Conservation (phyloP, 2,797 vertebrate genomes). For the Notolepis coatsorum region DNA sequence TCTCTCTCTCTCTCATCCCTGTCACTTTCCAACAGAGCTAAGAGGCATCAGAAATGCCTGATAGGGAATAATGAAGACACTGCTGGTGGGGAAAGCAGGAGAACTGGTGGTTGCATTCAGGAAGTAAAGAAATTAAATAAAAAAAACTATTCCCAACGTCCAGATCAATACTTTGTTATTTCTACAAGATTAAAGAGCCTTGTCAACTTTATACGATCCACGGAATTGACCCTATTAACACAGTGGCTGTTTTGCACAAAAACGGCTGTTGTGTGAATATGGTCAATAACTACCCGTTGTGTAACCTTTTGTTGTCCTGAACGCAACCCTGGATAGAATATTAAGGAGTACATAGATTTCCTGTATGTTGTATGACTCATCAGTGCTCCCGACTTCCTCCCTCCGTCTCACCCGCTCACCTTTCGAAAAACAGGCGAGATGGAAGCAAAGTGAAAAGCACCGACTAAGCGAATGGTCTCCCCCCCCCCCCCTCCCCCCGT, state of each 20-base stretch:
- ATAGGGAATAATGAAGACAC: conserved; percentile 8
- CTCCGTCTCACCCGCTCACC: conserved; percentile 17
- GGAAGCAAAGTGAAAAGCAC: conserved; percentile 50
- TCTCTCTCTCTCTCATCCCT: neutral
- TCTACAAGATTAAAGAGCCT: no score
- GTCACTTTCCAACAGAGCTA: conserved; percentile 1
- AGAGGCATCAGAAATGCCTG: conserved; percentile 3
- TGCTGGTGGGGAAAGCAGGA: neutral
- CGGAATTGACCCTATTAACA: no score
- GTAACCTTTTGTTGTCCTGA: conserved; percentile 4
- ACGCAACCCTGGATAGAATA: conserved; percentile 25
- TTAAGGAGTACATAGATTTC: conserved; percentile 31
- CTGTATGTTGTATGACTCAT: conserved; percentile 47
- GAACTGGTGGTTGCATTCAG: neutral
- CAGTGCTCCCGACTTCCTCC: conserved; percentile 58
- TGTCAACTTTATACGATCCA: no score
- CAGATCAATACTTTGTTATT: no score
- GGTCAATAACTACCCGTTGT: conserved; percentile 4
- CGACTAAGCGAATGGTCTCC: conserved; percentile 28
- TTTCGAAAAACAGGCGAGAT: conserved; percentile 37
- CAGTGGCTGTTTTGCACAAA: no score
- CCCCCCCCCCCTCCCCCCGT: conserved; percentile 21
- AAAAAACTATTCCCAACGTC: no score
- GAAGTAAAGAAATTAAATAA: no score
- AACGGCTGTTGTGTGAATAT: no score